Base-by-base conservation (phyloP, 2,888 invertebrate genomes). In the Aphodius granarius region DNA sequence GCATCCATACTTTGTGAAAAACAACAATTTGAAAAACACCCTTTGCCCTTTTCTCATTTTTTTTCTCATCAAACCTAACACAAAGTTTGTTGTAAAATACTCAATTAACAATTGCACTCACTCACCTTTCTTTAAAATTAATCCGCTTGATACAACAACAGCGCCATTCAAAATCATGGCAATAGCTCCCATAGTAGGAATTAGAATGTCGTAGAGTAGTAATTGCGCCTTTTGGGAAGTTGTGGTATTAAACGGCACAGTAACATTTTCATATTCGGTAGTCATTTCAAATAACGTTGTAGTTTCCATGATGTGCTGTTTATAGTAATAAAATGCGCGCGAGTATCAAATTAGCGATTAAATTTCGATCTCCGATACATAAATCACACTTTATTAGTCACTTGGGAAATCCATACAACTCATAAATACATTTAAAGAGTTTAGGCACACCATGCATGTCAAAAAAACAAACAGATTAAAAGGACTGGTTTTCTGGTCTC, bases 131-230 rank as follows among this genome's bases (percentile, higher is more conserved):
- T 88, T 90, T 21, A 92, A 86, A 80, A 92, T 90, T 2, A 92
- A 85, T 73, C 91, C 92, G 84, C 92, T 92, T n/a, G 92, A 92
- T 74, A 92, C 85, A 15, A 92, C 91, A n/a, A 92, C 91, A 5
- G 89, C 88, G 23, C 91, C 83, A 85, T 92, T 92, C 76, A 91
- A 87, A 20, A 90, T 78, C 73, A 91, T 89, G 66, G 91, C 91
- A 16, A 91, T 80, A 1, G 86, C 84, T 5, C 90, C 91, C 68
- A 92, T 83, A 15, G 89, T 80, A 74, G 91, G 91, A 21, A 91
- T 90, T 43, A 91, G 86, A 66, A 89, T 86, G 82, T 89, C 89
- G 81, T 91, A 91, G 43, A 89, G 81, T 75, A 87, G 82, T 76
- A 90, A 83, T 79, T 88, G 89, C 73, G 89, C 86, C 70, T 82